Evolutionary conservation across 35 echinoderm and acorn worm species (phyloP).

Genomic region (Heliocidaris erythrogramma): DNA sequence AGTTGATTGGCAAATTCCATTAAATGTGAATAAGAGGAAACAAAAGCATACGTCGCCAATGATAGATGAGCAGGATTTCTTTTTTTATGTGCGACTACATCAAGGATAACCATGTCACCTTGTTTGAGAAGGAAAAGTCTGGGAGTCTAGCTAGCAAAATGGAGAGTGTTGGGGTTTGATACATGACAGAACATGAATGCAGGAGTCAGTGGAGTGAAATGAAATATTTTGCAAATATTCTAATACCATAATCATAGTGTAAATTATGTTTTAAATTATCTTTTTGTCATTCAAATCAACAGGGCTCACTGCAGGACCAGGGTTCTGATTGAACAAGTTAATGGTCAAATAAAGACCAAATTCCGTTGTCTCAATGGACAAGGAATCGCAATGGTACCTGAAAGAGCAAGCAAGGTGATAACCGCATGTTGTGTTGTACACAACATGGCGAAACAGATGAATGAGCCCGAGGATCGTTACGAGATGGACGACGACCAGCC

Average conservation of each 20-base stretch:
- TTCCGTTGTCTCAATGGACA: neutral
- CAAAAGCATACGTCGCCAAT: too few relatives aligned
- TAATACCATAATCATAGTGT: neutral
- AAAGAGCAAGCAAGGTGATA: neutral
- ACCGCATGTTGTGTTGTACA: neutral
- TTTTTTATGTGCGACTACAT: too few relatives aligned
- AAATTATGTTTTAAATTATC: neutral
- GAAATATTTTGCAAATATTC: too few relatives aligned
- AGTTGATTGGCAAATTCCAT: neutral
- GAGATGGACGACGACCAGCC: neutral
- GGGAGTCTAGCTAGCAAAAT: too few relatives aligned
- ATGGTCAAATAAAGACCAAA: slow-evolving; percentile 14
- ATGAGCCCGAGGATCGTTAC: neutral
- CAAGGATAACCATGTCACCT: too few relatives aligned
- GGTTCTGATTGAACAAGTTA: slow-evolving; percentile 7
- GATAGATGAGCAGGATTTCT: too few relatives aligned
- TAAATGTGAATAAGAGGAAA: neutral
- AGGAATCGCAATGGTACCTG: neutral
- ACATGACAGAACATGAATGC: too few relatives aligned
- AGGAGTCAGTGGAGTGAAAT: too few relatives aligned
- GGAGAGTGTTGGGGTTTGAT: too few relatives aligned
- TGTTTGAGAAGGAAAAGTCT: too few relatives aligned
- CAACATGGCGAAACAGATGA: slow-evolving; percentile 14
- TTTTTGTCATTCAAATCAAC: slow-evolving; percentile 19
- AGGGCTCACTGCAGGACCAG: slow-evolving; percentile 6